phyloP scores from a whole-genome alignment of 2,113 vertebrate genomes.

The Strix aluco region DNA sequence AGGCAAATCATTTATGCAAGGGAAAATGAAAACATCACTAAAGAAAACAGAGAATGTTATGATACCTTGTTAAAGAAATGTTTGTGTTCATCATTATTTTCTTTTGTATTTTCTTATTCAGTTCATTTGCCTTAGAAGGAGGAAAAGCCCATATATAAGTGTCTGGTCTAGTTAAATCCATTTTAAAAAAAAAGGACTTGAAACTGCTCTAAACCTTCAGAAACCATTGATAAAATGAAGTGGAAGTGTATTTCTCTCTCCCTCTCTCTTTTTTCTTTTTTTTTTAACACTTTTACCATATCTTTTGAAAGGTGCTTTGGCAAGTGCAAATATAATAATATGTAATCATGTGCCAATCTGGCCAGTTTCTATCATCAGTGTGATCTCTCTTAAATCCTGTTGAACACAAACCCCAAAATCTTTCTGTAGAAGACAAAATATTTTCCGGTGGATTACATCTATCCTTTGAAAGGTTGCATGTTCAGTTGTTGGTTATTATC shows the following conservation, averaged over 20 bases:
- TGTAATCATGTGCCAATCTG: background rate
- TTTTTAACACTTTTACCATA: background rate
- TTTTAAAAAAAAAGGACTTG: background rate
- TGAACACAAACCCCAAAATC: background rate
- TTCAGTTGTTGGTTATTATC: background rate
- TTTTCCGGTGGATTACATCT: background rate
- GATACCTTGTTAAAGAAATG: background rate
- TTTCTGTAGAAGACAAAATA: background rate
- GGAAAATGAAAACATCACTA: constrained; percentile 18
- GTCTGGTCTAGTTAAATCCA: background rate
- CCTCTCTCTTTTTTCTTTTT: background rate
- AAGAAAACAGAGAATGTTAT: background rate
- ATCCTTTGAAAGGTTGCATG: background rate
- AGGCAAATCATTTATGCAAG: constrained; percentile 3
- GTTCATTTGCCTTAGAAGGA: background rate
- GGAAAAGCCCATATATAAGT: background rate
- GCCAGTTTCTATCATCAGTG: background rate
- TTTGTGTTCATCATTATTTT: background rate
- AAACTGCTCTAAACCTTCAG: background rate
- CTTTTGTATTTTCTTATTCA: background rate
- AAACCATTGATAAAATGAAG: background rate
- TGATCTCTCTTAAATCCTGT: background rate
- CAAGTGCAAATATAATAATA: background rate
- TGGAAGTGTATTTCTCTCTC: background rate
- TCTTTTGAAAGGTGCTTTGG: background rate